Base-by-base conservation (phyloP, 2,113 vertebrate species). In the Guaruba guarouba region DNA sequence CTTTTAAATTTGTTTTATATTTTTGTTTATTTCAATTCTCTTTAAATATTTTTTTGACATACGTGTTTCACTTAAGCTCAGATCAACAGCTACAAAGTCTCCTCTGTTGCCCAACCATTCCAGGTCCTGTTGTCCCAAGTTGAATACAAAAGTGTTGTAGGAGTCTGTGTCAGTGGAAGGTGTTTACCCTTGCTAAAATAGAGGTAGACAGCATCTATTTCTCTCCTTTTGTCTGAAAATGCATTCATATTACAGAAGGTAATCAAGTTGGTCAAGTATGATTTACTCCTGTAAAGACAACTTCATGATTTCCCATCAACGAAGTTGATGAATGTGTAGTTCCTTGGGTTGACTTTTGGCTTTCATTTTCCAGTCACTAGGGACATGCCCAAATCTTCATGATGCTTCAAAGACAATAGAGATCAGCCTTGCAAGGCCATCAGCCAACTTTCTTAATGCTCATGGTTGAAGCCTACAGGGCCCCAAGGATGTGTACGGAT, bases 371-470 rank as follows among this genome's bases (percentile, higher is more conserved):
- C 92, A 94, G 88, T 95, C 82, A 86, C 59, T 9, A 41, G 39
- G 31, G 90, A 92, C 67, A 80, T 95, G 66, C 78, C 57, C 81
- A 96, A 90, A 96, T 79, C 82, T 94, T 71, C 79, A 81, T 59
- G 87, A 69, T 31, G 7, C 88, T 87, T 75, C 94, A 96, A 92
- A 96, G 77, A 93, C 71, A 55, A 74, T 44, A 92, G 77, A 93
- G 54, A 96, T 61, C 52, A 90, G 69, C 35, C 90, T 88, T 92
- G 82, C 93, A 97, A 96, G 66, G 80, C 93, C 88, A 95, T 93
- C 79, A 83, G 80, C 43, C 91, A 97, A 86, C 67, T 92, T 93
- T 88, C 86, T 96, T 85, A 97, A 83, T 81, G 88, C 24, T 69
- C 90, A 88, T 94, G 80, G 70, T 77, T 94, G 91, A 86, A 96